phyloP scores from a whole-genome alignment of 2,888 invertebrate species.

The Hermaeophaga mercurialis region DNA sequence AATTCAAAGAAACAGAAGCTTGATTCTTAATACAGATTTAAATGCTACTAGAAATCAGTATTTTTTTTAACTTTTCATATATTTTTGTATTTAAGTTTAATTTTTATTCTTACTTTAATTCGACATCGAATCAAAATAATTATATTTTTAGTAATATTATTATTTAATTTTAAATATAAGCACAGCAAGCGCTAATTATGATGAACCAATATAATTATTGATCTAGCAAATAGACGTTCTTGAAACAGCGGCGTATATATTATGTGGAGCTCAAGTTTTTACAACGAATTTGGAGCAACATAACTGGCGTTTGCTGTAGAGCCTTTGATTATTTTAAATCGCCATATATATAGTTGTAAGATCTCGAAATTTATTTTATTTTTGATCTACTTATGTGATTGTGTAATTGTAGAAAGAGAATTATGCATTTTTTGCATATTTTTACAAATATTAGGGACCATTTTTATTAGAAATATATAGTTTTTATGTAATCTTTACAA shows the following conservation, averaged over 20 bases:
- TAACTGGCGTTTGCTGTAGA: too few relatives aligned
- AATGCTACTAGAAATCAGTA: background rate
- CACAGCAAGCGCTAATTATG: too few relatives aligned
- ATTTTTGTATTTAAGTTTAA: background rate
- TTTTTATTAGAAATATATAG: background rate
- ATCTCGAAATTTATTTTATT: slow-evolving; percentile 7
- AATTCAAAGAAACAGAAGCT: slow-evolving; percentile 84
- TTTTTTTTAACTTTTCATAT: background rate
- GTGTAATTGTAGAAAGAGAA: background rate
- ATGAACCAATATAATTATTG: too few relatives aligned
- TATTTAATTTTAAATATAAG: background rate
- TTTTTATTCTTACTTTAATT: background rate
- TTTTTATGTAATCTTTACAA: background rate
- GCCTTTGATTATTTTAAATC: slow-evolving; percentile 9
- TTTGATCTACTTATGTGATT: slow-evolving; percentile 13
- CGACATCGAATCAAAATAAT: slow-evolving; percentile 8
- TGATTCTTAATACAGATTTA: slow-evolving; percentile 56
- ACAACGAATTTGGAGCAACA: too few relatives aligned
- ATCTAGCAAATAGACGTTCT: too few relatives aligned
- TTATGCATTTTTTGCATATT: background rate
- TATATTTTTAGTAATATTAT: background rate
- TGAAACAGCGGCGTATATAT: too few relatives aligned
- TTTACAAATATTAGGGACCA: slow-evolving; percentile 16
- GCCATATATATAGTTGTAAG: slow-evolving; percentile 10
- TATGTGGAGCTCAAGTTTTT: too few relatives aligned